A percentile compares a stretch with the other conserved stretches of the same genome.
Conservation (phyloP, 2,888 invertebrate genomes). For the Metellina segmentata region DNA sequence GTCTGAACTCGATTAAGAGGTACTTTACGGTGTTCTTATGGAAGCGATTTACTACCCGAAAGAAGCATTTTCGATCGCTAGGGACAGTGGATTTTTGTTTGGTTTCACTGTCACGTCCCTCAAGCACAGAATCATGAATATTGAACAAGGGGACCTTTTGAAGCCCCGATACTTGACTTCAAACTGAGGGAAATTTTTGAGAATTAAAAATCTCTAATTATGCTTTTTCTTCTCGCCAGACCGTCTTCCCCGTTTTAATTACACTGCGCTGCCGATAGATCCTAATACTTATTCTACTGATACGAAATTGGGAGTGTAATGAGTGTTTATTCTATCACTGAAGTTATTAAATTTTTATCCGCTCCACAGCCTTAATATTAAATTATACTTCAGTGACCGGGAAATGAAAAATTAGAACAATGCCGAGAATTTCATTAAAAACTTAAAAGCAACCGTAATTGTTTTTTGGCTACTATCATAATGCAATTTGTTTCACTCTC, state of each 20-base stretch:
- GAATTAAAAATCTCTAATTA: conserved; percentile 66
- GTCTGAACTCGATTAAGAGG: conserved; percentile 69
- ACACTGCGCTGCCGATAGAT: conserved; percentile 16
- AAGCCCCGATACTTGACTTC: conserved; percentile 28
- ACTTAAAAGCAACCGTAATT: conserved; percentile 40
- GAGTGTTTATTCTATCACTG: conserved; percentile 59
- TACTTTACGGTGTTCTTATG: conserved; percentile 62
- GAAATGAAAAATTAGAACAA: conserved; percentile 56
- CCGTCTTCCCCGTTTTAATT: conserved; percentile 56
- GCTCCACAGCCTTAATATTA: conserved; percentile 45
- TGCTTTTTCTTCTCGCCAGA: conserved; percentile 32
- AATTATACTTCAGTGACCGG: conserved; percentile 39
- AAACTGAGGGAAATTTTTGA: conserved; percentile 13
- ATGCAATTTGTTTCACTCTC: background rate
- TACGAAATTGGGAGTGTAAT: conserved; percentile 54
- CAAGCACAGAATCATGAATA: conserved; percentile 59
- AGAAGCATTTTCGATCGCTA: conserved; percentile 60
- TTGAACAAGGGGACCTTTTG: conserved; percentile 56
- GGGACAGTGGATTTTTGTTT: conserved; percentile 65
- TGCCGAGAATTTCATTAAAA: conserved; percentile 56
- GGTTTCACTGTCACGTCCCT: conserved; percentile 53
- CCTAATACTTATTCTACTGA: conserved; percentile 38
- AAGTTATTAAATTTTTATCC: conserved; percentile 58
- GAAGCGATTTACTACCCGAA: conserved; percentile 59
- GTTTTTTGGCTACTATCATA: conserved; percentile 9